Evolutionary conservation across 2,113 vertebrate species (phyloP).

Genomic region (Platysternon megacephalum): DNA sequence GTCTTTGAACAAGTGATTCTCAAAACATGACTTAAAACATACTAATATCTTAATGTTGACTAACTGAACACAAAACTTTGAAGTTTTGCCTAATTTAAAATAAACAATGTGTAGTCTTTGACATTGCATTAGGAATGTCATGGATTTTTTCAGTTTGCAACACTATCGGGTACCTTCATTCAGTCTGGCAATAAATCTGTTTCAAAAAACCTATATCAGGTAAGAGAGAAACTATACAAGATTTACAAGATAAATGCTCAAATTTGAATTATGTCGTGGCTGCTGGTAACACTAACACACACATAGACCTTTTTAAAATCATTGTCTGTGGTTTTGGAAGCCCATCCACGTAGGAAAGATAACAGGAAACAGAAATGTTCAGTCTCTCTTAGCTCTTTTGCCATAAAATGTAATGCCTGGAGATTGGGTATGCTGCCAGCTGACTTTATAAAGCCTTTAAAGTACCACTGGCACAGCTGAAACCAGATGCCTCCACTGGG

Average conservation of each 20-base stretch:
- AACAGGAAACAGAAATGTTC: not conserved
- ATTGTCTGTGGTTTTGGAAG: conserved; percentile 30
- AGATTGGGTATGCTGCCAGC: conserved; percentile 46
- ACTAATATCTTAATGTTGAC: conserved; percentile 52
- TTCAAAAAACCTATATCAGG: conserved; percentile 12
- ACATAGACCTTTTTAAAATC: conserved; percentile 25
- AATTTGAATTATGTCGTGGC: not conserved
- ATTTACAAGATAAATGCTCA: conserved; percentile 42
- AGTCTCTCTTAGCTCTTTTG: conserved; percentile 28
- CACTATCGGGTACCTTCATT: not conserved
- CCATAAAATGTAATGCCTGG: conserved; percentile 41
- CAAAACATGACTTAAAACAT: conserved; percentile 73
- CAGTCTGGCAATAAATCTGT: not conserved
- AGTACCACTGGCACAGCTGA: conserved; percentile 36
- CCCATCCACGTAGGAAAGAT: conserved; percentile 3
- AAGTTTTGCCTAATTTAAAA: conserved; percentile 36
- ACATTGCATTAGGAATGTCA: not conserved
- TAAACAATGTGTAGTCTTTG: conserved; percentile 4
- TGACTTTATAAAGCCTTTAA: conserved; percentile 72
- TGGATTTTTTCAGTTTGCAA: conserved; percentile 10
- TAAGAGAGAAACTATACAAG: conserved; percentile 12
- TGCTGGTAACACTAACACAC: conserved; percentile 15
- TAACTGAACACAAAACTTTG: not conserved
- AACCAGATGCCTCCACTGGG: conserved; percentile 61
- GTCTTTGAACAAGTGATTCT: conserved; percentile 78